These are phyloP conservation scores for Eubasilissa regina DNA, from an alignment of 1,140 invertebrate species.

Conservation along the genomic window DNA sequence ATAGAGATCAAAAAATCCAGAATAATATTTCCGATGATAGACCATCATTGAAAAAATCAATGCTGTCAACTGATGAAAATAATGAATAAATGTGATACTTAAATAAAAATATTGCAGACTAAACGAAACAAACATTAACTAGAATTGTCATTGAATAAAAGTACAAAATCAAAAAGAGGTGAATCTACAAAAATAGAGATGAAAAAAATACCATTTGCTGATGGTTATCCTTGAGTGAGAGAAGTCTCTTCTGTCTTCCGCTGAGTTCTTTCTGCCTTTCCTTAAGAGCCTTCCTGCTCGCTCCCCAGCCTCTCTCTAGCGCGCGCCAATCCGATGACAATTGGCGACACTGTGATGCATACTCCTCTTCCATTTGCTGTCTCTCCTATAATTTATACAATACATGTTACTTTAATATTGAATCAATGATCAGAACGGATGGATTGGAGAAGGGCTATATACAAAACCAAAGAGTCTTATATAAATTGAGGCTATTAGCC, in stretches of 20 bases:
- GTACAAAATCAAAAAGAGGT: constrained; percentile 51
- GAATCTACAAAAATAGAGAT: not conserved
- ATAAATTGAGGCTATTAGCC: no score
- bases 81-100: not conserved
- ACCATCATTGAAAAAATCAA: no score
- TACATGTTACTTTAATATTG: no score
- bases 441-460: no score
- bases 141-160: not conserved
- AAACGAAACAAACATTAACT: not conserved
- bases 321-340: constrained; percentile 73
- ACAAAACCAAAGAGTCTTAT: no score
- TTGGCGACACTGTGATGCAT: constrained; percentile 73
- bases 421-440: no score
- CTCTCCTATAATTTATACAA: constrained; percentile 66
- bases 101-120: not conserved
- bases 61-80: not conserved
- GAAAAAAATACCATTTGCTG: constrained; percentile 60
- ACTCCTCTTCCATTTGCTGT: constrained; percentile 73
- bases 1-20: no score
- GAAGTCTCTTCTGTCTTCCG: constrained; percentile 67
- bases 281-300: constrained; percentile 70
- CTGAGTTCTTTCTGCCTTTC: constrained; percentile 70
- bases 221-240: constrained; percentile 66
- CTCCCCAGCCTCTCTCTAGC: constrained; percentile 71
- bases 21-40: no score